Percentiles rank a stretch among this genome's conserved stretches.
phyloP scores from a whole-genome alignment of 2,888 invertebrate species.

The Sycophila texana region DNA sequence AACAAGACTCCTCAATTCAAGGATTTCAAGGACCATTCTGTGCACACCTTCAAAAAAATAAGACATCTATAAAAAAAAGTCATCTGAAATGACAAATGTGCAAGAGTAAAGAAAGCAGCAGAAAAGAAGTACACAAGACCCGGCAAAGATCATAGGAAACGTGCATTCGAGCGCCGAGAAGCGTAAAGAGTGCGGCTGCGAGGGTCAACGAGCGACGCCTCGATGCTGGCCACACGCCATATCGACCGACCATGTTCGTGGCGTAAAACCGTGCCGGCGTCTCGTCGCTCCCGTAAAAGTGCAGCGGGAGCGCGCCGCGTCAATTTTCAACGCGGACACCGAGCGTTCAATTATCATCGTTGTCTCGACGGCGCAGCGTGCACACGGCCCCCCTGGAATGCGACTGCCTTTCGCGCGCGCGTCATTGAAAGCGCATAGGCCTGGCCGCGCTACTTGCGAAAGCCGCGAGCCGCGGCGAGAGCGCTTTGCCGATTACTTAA shows the following conservation, averaged over 20 bases:
- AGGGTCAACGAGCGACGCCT: neutral
- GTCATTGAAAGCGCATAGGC: constrained; percentile 22
- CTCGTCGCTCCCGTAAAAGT: neutral
- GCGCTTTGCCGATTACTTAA: constrained; percentile 22
- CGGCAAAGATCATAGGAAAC: no score
- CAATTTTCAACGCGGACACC: constrained; percentile 2
- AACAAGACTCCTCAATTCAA: no score
- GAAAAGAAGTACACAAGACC: no score
- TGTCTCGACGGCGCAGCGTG: neutral
- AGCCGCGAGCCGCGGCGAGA: neutral
- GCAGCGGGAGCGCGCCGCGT: neutral
- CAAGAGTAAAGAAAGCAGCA: no score
- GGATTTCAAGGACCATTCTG: no score
- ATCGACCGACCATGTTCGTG: neutral
- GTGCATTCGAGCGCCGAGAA: neutral
- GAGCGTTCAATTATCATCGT: constrained; percentile 37
- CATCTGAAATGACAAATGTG: neutral
- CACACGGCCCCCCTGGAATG: neutral
- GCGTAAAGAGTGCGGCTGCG: neutral
- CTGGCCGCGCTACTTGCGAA: constrained; percentile 17
- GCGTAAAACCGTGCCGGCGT: neutral
- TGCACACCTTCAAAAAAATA: no score
- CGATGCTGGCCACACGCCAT: neutral
- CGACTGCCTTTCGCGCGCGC: constrained; percentile 24
- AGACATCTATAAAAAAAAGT: neutral